Base-by-base conservation (phyloP, 2,797 vertebrate genomes). In the Darevskia mixta region DNA sequence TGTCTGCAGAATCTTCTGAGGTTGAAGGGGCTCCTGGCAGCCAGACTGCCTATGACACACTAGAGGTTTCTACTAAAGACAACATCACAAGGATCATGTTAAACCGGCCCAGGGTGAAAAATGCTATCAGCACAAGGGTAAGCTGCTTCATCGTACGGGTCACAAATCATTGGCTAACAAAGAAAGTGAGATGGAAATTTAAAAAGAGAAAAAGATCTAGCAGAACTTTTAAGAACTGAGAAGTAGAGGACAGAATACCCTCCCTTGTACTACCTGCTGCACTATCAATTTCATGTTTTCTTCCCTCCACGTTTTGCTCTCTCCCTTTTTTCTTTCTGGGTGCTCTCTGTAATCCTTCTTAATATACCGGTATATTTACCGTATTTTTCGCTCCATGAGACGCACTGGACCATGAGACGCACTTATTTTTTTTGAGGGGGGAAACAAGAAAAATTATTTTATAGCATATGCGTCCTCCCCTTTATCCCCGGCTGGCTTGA, bases 101-200 rank as follows among this genome's bases (percentile, higher is more conserved):
- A 81, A 99, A 99, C 95, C 97, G 98, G n/a, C 98, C 99, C 0
- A 55, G 96, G 27, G 98, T 95, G 92, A 99, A 98, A 82, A 99
- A 99, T 86, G 98, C 99, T 90, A 97, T 99, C 94, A 98, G 92
- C 2, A 81, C 72, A 0, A 93, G 97, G 98, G 98, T 99, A 92
- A 23, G 64, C 43, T 0, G 83, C 23, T 86, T 41, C 27, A 84
- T 38, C 8, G 85, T 4, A 18, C 80, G 82, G 13, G 15, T 82
- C n/a, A 75, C 32, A 25, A 80, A n/a, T 10, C 8, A 41, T 35
- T 41, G 20, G 32, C 41, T 41, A 64, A 64, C 61, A 73, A 3
- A 17, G 27, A 5, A 8, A 64, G 18, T 27, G 6, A 49, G 23
- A n/a, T 27, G 27, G 6, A 4, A 0, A 82, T 61, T 93, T 88